These are phyloP conservation scores for Drosophila paranaensis DNA, from an alignment of 2,888 invertebrate genomes.

Conservation along the genomic window DNA sequence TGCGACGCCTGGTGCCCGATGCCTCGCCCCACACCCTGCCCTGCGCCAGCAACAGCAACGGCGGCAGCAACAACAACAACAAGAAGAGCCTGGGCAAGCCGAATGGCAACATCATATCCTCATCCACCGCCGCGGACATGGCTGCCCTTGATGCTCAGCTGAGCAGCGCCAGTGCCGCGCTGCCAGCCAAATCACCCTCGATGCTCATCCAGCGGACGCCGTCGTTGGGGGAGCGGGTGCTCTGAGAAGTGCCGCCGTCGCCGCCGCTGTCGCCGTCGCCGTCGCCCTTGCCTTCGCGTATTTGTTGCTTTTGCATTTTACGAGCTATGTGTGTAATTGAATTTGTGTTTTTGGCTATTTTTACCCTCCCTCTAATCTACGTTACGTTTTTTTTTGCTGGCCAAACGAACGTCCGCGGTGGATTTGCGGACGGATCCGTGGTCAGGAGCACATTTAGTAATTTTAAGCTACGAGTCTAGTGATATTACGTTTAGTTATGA, in stretches of 20 bases:
- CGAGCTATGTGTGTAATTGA: conserved; percentile 74
- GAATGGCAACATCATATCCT: conserved; percentile 38
- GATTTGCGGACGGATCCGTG: conserved; percentile 18
- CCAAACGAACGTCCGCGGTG: conserved; percentile 28
- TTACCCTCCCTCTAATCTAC: not conserved
- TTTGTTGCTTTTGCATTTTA: conserved; percentile 58
- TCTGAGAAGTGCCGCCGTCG: conserved; percentile 63
- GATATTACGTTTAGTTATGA: conserved; percentile 81
- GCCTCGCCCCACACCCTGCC: conserved; percentile 86
- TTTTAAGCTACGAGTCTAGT: conserved; percentile 80
- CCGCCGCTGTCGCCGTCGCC: conserved; percentile 2
- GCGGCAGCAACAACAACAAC: too few relatives aligned
- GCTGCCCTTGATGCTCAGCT: conserved; percentile 70
- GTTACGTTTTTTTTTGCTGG: conserved; percentile 14
- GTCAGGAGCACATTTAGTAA: conserved; percentile 42
- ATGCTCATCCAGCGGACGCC: conserved; percentile 84
- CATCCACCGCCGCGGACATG: conserved; percentile 47
- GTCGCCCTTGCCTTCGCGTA: conserved; percentile 8
- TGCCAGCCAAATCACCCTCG: conserved; percentile 82
- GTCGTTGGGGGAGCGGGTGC: conserved; percentile 84
- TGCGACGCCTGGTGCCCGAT: conserved; percentile 89
- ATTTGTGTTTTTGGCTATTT: conserved; percentile 72
- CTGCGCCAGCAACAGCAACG: conserved; percentile 28
- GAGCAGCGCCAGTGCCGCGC: conserved; percentile 62
- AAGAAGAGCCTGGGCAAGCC: conserved; percentile 27